Evolutionary conservation across 2,113 vertebrate genomes (phyloP).

Genomic region (Gopherus flavomarginatus): DNA sequence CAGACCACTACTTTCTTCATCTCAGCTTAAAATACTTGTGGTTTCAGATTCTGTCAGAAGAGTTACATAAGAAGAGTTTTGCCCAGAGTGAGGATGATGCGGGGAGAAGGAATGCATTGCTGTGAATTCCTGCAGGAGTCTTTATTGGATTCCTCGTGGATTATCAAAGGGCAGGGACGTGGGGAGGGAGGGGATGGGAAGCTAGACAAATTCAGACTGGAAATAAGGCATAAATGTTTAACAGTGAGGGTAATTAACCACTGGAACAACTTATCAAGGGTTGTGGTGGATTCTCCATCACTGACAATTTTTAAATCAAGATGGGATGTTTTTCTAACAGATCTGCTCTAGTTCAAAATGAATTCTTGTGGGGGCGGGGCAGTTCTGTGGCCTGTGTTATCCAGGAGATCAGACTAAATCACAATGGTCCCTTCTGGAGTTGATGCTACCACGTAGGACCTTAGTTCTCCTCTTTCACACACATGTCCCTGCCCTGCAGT

Average conservation of each 20-base stretch:
- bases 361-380: no score
- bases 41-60: constrained; percentile 78
- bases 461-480: no score
- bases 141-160: constrained; percentile 54
- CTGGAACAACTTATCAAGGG: neutral
- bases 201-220: neutral
- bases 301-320: neutral
- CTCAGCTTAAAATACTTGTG: constrained; percentile 81
- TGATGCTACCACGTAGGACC: no score
- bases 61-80: constrained; percentile 61
- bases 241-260: neutral
- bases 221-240: neutral
- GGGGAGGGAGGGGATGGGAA: neutral
- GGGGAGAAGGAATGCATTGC: constrained; percentile 68
- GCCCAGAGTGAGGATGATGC: constrained; percentile 58
- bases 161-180: neutral
- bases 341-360: no score
- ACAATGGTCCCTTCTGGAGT: no score
- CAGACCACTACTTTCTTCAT: constrained; percentile 73
- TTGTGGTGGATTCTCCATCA: neutral
- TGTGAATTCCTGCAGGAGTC: constrained; percentile 55
- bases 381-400: no score
- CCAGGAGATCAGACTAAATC: no score
- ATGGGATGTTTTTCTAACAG: no score
- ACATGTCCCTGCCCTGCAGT: no score